Evolutionary conservation across 2,113 vertebrate species (phyloP).

Genomic region (Rhynchomys soricoides): DNA sequence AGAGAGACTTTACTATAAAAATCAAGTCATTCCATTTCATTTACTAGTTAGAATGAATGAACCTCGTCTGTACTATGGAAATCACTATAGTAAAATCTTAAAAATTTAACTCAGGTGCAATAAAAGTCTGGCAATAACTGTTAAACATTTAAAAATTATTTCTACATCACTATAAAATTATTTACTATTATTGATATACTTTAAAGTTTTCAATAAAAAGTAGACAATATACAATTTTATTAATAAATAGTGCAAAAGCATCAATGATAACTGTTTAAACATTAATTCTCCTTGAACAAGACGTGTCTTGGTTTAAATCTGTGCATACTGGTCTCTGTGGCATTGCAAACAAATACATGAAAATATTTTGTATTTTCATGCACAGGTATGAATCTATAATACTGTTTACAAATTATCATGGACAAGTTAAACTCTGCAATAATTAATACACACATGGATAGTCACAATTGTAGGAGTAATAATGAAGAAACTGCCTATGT

Average conservation of each 20-base stretch:
- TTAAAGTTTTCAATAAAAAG: conserved; percentile 47
- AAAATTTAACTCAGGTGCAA: conserved; percentile 28
- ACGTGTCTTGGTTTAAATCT: conserved; percentile 71
- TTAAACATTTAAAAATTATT: conserved; percentile 49
- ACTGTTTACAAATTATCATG: conserved; percentile 63
- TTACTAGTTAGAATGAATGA: conserved; percentile 31
- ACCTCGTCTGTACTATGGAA: conserved; percentile 25
- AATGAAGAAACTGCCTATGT: conserved; percentile 69
- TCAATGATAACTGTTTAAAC: conserved; percentile 78
- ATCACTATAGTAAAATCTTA: conserved; percentile 12
- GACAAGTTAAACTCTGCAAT: conserved; percentile 72
- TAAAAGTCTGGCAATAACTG: conserved; percentile 36
- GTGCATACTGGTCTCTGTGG: conserved; percentile 32
- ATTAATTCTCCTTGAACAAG: conserved; percentile 76
- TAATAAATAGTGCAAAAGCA: conserved; percentile 88
- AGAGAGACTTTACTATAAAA: conserved; percentile 16
- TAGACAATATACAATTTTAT: conserved; percentile 83
- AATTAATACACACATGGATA: conserved; percentile 66
- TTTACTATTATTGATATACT: conserved; percentile 30
- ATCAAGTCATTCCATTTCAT: neutral
- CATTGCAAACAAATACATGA: conserved; percentile 57
- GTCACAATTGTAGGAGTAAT: conserved; percentile 65
- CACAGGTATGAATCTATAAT: conserved; percentile 63
- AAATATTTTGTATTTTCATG: conserved; percentile 70
- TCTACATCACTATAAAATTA: conserved; percentile 13